Evolutionary conservation across 2,888 invertebrate genomes (phyloP).

Genomic region (Aleiodes alternator): DNA sequence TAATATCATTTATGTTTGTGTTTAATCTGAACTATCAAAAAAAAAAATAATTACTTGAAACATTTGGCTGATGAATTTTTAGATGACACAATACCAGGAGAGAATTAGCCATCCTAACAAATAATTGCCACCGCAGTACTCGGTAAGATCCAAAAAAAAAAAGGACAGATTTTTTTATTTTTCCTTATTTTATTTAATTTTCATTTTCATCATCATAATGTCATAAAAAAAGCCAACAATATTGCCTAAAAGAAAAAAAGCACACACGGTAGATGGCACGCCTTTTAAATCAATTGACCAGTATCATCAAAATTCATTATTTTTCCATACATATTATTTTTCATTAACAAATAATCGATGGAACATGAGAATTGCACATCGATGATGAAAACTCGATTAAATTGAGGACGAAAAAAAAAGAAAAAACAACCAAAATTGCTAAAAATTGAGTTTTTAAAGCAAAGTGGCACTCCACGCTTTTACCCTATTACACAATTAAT

Average conservation of each 20-base stretch:
- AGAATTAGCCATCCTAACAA: conserved; percentile 24
- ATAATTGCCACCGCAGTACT: conserved; percentile 21
- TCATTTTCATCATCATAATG: neutral
- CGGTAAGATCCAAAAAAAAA: conserved; percentile 26
- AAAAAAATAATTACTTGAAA: conserved; percentile 19
- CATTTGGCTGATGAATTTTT: conserved; percentile 29
- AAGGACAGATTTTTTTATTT: conserved; percentile 3
- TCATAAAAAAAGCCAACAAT: neutral
- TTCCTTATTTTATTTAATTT: neutral
- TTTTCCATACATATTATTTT: neutral
- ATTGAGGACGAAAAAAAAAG: conserved; percentile 33
- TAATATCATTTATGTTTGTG: no score
- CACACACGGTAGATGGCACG: conserved; percentile 46
- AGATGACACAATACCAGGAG: conserved; percentile 30
- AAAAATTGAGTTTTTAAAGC: conserved; percentile 40
- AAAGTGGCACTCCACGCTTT: conserved; percentile 42
- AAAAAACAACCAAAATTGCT: neutral
- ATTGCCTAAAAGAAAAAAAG: conserved; percentile 30
- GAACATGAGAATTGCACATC: conserved; percentile 37
- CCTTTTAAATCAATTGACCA: conserved; percentile 44
- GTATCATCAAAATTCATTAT: conserved; percentile 2
- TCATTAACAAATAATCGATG: conserved; percentile 24
- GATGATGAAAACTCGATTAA: conserved; percentile 43
- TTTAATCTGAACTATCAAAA: neutral
- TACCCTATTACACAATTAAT: conserved; percentile 18